phyloP scores from a whole-genome alignment of 1,140 invertebrate species.

The Proales similis region DNA sequence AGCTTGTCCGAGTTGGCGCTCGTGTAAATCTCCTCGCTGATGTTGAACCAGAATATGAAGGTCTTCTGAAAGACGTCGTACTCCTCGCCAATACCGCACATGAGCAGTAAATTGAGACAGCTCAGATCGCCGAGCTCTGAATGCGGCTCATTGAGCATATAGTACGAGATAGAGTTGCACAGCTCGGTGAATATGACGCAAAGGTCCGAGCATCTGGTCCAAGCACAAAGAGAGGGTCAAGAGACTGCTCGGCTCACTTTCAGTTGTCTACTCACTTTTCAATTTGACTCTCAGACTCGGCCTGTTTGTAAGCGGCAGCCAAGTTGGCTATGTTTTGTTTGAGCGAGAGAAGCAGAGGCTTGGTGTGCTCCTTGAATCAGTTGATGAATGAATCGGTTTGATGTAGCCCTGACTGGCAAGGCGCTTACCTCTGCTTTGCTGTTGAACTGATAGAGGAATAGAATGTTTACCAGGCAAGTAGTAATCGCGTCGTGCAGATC shows the following conservation, averaged over 20 bases:
- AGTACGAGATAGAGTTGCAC: slow-evolving; percentile 36
- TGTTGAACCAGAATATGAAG: slow-evolving; percentile 89
- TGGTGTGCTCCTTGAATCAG: neutral
- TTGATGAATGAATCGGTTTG: too few relatives aligned
- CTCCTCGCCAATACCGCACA: slow-evolving; percentile 90
- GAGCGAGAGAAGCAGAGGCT: slow-evolving; percentile 3
- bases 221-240: neutral
- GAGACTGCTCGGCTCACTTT: neutral
- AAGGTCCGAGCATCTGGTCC: slow-evolving; percentile 16
- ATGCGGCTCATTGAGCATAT: slow-evolving; percentile 39
- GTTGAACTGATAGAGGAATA: slow-evolving; percentile 32
- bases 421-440: slow-evolving; percentile 12
- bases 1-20: slow-evolving; percentile 67
- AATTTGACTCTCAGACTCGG: slow-evolving; percentile 7
- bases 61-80: slow-evolving; percentile 94
- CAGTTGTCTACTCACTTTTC: slow-evolving; percentile 5
- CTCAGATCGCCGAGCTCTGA: slow-evolving; percentile 65
- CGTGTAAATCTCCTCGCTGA: slow-evolving; percentile 87
- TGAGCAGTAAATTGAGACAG: slow-evolving; percentile 76
- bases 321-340: slow-evolving; percentile 31
- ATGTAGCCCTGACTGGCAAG: neutral
- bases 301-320: slow-evolving; percentile 24
- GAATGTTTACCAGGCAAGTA: slow-evolving; percentile 33
- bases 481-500: slow-evolving; percentile 37
- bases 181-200: slow-evolving; percentile 34